Evolutionary conservation across 2,113 vertebrate genomes (phyloP).

Genomic region (Gopherus flavomarginatus): DNA sequence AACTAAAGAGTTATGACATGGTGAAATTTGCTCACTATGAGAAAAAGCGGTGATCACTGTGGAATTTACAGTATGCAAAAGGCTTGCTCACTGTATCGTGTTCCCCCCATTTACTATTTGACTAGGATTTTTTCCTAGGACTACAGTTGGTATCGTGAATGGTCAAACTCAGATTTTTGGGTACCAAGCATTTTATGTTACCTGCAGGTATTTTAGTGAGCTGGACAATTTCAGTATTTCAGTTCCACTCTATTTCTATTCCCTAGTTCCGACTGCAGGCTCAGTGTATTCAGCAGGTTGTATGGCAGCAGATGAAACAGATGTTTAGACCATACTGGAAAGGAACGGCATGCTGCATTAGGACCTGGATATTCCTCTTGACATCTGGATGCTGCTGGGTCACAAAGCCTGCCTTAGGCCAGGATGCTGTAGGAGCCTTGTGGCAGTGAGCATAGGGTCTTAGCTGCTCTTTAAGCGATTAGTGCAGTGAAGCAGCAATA

Average conservation of each 20-base stretch:
- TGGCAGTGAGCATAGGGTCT: slow-evolving; percentile 88
- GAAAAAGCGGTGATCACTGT: background rate
- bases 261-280: background rate
- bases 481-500: slow-evolving; percentile 91
- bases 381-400: slow-evolving; percentile 96
- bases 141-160: background rate
- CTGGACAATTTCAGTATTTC: slow-evolving; percentile 10
- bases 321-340: slow-evolving; percentile 94
- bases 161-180: background rate
- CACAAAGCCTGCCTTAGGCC: slow-evolving; percentile 88
- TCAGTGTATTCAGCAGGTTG: slow-evolving; percentile 77
- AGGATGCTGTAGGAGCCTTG: slow-evolving; percentile 90
- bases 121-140: background rate
- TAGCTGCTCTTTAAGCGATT: slow-evolving; percentile 89
- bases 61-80: background rate
- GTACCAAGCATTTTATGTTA: slow-evolving; percentile 5
- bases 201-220: slow-evolving; percentile 42
- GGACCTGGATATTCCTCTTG: slow-evolving; percentile 89
- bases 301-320: slow-evolving; percentile 94
- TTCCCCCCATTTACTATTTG: background rate
- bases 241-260: slow-evolving; percentile 24
- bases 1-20: background rate
- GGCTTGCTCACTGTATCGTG: fast-evolving
- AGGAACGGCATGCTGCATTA: slow-evolving; percentile 89
- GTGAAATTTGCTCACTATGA: background rate